Conservation (phyloP, 1,140 invertebrate species). For the Stegodyphus dumicola region DNA sequence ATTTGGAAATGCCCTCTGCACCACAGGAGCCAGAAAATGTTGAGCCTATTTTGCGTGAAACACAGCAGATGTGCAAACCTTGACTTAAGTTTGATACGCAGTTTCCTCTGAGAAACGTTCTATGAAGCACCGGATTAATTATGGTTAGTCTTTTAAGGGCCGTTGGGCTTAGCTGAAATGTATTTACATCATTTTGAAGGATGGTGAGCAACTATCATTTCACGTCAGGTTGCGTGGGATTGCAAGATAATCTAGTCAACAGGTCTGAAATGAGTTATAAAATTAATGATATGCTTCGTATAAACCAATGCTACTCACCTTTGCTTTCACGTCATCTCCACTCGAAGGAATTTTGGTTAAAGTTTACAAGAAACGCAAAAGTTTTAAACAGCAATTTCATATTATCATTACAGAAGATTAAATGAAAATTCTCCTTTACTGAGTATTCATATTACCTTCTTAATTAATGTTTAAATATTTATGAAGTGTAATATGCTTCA, state of each 20-base stretch:
- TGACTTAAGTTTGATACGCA: neutral
- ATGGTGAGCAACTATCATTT: constrained; percentile 1
- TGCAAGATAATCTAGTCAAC: neutral
- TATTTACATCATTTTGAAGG: constrained; percentile 14
- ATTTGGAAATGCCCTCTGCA: too few species aligned
- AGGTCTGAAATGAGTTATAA: neutral
- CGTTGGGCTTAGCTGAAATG: neutral
- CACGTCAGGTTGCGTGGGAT: neutral
- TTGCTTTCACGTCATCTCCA: too few species aligned
- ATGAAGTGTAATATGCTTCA: too few species aligned
- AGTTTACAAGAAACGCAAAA: too few species aligned
- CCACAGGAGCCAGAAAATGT: too few species aligned
- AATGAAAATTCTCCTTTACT: too few species aligned
- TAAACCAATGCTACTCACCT: too few species aligned
- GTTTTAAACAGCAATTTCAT: too few species aligned
- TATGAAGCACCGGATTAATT: neutral
- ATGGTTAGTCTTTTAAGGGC: constrained; percentile 1
- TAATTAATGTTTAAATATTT: too few species aligned
- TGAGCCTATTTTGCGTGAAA: neutral
- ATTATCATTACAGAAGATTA: too few species aligned
- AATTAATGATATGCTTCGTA: neutral
- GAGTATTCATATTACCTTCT: too few species aligned
- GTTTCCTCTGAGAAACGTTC: neutral
- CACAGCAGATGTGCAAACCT: constrained; percentile 3
- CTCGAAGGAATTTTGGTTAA: too few species aligned